Conservation (phyloP, 1,140 invertebrate genomes). For the Drosophila repleta region DNA sequence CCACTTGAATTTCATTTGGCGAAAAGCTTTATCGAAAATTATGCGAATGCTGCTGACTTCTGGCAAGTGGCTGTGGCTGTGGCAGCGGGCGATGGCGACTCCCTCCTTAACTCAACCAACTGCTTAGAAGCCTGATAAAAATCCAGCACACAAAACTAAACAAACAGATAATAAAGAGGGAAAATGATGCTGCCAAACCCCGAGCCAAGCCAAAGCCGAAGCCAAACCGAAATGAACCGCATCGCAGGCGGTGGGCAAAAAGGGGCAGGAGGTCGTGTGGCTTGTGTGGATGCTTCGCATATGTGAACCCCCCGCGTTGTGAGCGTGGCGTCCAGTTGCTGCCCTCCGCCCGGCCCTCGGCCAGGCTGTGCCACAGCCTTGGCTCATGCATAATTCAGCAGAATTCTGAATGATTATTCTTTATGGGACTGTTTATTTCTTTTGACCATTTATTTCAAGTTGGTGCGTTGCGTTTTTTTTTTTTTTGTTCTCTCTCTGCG, state of each 20-base stretch:
- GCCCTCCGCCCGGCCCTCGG: background rate
- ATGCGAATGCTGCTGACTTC: conserved; percentile 80
- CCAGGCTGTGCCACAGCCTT: conserved; percentile 21
- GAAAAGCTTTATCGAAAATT: conserved; percentile 82
- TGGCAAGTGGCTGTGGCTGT: conserved; percentile 66
- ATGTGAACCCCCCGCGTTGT: conserved; percentile 70
- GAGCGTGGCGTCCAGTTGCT: conserved; percentile 55
- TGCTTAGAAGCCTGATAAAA: conserved; percentile 80
- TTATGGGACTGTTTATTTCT: conserved; percentile 84
- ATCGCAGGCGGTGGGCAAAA: background rate
- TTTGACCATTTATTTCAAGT: conserved; percentile 84
- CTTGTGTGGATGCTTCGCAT: conserved; percentile 59
- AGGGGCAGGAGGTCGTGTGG: background rate
- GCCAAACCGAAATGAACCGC: background rate
- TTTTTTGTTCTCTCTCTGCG: conserved; percentile 1
- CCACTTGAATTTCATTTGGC: conserved; percentile 82
- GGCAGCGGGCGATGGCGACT: conserved; percentile 28
- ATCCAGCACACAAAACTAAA: conserved; percentile 73
- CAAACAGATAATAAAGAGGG: conserved; percentile 80
- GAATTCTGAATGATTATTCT: conserved; percentile 84
- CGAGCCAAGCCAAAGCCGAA: background rate
- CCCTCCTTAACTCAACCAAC: conserved; percentile 45
- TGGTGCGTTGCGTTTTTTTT: conserved; percentile 47
- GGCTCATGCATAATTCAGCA: conserved; percentile 84
- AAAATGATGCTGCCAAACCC: conserved; percentile 63